phyloP scores from a whole-genome alignment of 1,140 invertebrate genomes.

The Sipha flava region DNA sequence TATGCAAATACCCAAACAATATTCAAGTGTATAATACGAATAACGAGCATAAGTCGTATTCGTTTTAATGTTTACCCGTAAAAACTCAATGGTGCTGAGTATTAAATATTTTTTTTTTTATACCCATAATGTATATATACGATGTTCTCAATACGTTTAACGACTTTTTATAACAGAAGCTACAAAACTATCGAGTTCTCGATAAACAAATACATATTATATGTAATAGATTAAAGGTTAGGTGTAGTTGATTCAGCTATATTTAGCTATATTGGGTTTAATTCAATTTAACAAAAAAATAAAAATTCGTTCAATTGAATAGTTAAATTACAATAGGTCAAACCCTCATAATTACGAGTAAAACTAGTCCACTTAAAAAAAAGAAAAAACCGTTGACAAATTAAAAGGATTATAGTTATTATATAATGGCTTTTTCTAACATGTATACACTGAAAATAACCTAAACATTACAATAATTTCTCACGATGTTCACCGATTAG shows the following conservation, averaged over 20 bases:
- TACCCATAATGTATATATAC: too few species aligned
- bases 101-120: background rate
- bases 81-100: background rate
- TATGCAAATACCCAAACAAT: too few species aligned
- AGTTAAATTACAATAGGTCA: background rate
- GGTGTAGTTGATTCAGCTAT: background rate
- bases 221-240: background rate
- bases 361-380: background rate
- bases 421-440: too few species aligned
- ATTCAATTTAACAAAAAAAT: background rate
- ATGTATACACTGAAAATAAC: too few species aligned
- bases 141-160: background rate
- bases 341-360: background rate
- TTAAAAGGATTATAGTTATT: too few species aligned
- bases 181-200: background rate
- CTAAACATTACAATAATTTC: background rate
- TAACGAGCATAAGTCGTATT: too few species aligned
- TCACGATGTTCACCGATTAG: background rate
- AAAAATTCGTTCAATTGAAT: background rate
- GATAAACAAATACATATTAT: background rate
- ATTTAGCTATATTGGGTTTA: background rate
- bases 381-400: background rate
- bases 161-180: background rate
- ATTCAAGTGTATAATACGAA: too few species aligned
- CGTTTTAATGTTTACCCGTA: too few species aligned